phyloP scores from a whole-genome alignment of 2,113 vertebrate species.

The Aramus guarauna region DNA sequence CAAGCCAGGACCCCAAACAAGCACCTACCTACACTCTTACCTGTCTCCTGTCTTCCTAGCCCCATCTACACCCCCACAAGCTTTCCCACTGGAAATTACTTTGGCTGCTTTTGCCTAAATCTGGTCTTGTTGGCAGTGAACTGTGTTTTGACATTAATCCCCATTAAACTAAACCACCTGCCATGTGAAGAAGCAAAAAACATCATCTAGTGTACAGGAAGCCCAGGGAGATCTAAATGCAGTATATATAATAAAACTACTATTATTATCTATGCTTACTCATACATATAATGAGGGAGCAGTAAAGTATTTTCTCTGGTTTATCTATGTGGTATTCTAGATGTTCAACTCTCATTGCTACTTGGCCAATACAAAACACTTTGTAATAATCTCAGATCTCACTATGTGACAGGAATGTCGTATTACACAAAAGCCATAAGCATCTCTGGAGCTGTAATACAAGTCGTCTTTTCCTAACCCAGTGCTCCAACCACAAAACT shows the following conservation, averaged over 20 bases:
- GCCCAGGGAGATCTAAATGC: not conserved
- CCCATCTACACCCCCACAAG: rapidly evolving
- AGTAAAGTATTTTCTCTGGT: not conserved
- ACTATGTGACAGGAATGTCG: not conserved
- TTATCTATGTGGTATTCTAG: not conserved
- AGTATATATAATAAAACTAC: not conserved
- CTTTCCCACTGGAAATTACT: not conserved
- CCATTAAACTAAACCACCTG: not conserved
- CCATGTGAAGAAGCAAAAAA: not conserved
- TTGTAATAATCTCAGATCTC: not conserved
- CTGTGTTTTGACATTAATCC: not conserved
- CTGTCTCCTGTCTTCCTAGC: not conserved
- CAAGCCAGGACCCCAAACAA: not conserved
- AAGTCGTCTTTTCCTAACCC: not conserved
- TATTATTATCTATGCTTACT: not conserved
- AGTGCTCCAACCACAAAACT: not conserved
- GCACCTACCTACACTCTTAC: not conserved
- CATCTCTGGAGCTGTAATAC: not conserved
- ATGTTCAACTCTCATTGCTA: not conserved
- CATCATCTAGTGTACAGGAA: not conserved
- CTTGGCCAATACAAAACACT: not conserved
- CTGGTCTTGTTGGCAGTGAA: not conserved
- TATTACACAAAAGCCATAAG: not conserved
- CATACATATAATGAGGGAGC: not conserved
- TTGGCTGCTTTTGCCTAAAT: not conserved